Evolutionary conservation across 2,113 vertebrate species (phyloP), one percentile per base, ranked within the genome.

Genomic region (Cebus imitator): DNA sequence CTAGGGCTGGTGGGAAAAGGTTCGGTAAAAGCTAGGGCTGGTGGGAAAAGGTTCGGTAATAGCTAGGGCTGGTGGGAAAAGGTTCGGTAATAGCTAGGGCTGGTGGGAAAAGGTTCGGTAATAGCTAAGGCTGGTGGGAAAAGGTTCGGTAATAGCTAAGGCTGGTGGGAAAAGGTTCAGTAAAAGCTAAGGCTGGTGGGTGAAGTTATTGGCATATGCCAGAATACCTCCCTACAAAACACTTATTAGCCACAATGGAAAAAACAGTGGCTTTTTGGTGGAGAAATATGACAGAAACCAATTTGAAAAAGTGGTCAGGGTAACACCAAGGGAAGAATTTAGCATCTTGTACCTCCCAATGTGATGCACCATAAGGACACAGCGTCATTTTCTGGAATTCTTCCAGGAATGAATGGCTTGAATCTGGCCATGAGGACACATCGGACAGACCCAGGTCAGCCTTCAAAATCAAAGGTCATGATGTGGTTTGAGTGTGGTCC

Each of bases 231-330:
- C 64, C 20, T 11, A 52, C 40, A 48, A 81, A 76, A 76, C 25
- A 80, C 20, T 76, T 76, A 81, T 20, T 94, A 55, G 81, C 64
- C 32, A 43, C 57, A 55, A 7, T 48, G 58, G 35, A 12, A 48
- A 35, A 55, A 35, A 37, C 4, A 16, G 52, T 58, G 8, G 80
- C 78, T 27, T 57, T 55, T 21, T 78, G 6, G 14, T 89, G 5
- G 52, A 92, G 90, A 91, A 91, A 85, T 37, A 16, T 72, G 58
- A 37, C 35, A 89, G 64, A 94, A 78, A 55, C 9, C 66, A 94
- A 37, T 18, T 1, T 30, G 64, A 82, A 55, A 64, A 57, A 18
- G 30, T 72, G 58, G 23, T 55, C 37, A 50, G 7, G 14, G 73
- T n/a, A 85, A 48, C 21, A 61, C 32, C 8, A n/a, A 50, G 20